phyloP scores from a whole-genome alignment of 2,888 invertebrate genomes.

The Gisinianus flammeolus region DNA sequence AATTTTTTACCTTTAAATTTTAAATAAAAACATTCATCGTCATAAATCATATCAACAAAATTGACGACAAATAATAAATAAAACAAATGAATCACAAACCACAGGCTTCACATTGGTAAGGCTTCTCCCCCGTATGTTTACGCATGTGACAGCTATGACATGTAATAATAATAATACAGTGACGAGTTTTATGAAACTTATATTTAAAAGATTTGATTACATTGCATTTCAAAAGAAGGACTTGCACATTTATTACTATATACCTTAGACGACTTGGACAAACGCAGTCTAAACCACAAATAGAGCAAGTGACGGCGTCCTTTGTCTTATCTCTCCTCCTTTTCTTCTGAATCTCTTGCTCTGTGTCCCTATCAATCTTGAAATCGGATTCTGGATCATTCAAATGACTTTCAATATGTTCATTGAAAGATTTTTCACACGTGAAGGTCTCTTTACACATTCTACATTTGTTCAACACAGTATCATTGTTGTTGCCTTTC shows the following conservation, averaged over 20 bases:
- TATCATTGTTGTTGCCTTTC: not conserved
- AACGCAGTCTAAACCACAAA: not conserved
- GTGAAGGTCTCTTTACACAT: not conserved
- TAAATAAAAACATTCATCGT: too few relatives aligned
- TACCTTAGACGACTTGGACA: not conserved
- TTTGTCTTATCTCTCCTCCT: not conserved
- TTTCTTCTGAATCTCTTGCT: not conserved
- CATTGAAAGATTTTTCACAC: not conserved
- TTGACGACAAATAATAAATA: too few relatives aligned
- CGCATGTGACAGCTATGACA: too few relatives aligned
- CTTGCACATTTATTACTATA: too few relatives aligned
- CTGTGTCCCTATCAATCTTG: not conserved
- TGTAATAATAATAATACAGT: too few relatives aligned
- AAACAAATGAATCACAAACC: too few relatives aligned
- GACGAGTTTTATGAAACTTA: too few relatives aligned
- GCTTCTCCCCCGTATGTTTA: slow-evolving; percentile 14
- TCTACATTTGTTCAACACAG: not conserved
- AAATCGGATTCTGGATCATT: too few relatives aligned
- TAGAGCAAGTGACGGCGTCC: not conserved
- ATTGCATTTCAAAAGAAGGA: too few relatives aligned
- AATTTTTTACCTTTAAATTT: not conserved
- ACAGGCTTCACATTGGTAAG: slow-evolving; percentile 3
- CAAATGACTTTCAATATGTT: not conserved
- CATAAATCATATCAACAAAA: too few relatives aligned
- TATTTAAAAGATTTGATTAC: too few relatives aligned